Conservation (phyloP, 2,113 vertebrate genomes). For the Channa argus region DNA sequence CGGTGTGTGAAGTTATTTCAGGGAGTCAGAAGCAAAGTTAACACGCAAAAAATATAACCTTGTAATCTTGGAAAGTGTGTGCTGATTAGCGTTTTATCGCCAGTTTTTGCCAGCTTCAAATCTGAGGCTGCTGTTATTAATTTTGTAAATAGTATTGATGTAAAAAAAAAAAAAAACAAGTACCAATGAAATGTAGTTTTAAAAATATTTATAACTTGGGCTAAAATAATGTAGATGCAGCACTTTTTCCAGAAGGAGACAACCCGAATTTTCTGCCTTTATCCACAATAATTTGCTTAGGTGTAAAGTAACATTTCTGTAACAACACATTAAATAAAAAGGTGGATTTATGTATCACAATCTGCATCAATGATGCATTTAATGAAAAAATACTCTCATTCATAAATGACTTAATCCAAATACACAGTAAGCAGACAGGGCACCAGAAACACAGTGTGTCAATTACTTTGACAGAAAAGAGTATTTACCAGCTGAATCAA, state of each 20-base stretch:
- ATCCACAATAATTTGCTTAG: background rate
- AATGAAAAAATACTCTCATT: too few relatives aligned
- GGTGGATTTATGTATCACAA: background rate
- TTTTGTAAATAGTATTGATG: constrained; percentile 22
- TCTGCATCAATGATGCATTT: too few relatives aligned
- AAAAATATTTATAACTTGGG: constrained; percentile 12
- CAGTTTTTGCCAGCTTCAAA: background rate
- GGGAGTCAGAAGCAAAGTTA: constrained; percentile 53
- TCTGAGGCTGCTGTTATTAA: constrained; percentile 11
- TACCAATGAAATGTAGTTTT: constrained; percentile 2
- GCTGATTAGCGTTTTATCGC: constrained; percentile 33
- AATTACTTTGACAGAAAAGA: constrained; percentile 75
- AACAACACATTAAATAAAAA: background rate
- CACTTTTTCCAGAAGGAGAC: too few relatives aligned
- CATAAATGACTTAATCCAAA: too few relatives aligned
- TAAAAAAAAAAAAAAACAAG: background rate
- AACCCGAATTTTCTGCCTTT: background rate
- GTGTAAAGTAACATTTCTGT: constrained; percentile 1
- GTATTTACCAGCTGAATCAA: constrained; percentile 82
- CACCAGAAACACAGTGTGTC: constrained; percentile 36
- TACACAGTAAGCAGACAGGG: background rate
- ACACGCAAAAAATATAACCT: constrained; percentile 43
- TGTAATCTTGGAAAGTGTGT: constrained; percentile 44
- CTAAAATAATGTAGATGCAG: background rate
- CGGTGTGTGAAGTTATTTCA: constrained; percentile 66